Evolutionary conservation across 1,140 invertebrate species (phyloP), one percentile per base, ranked within the genome.

Genomic region (Proales similis): DNA sequence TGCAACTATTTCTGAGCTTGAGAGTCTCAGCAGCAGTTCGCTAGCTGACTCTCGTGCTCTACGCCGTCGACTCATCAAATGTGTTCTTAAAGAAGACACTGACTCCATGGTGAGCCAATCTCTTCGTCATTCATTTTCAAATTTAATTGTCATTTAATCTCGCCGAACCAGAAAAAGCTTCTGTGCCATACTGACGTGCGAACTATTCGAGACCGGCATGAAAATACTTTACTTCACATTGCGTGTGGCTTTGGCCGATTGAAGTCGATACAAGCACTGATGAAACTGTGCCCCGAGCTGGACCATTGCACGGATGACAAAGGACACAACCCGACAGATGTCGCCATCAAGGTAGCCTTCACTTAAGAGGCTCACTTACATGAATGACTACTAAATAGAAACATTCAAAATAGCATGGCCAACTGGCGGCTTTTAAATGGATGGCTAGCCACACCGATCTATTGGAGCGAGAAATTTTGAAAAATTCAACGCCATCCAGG

Each of bases 171-270:
- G 48, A 53, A 53, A 53, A 53, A 36, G 7, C 19, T 53, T 11
- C n/a, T 17, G 0, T 53, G 33, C n/a, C 7, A 2, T 4, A 53
- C 12, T 36, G 19, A 53, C 24, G 27, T 53, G 22, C 22, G 42
- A 38, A 38, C 38, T 1, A 43, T 60, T 12, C 9, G 5, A 29
- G 53, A 60, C 53, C 43, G 46, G n/a, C 53, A 60, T 43, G 36
- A n/a, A 45, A 60, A 60, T 17, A 60, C 20, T 38, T 43, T 60
- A 4, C n/a, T 60, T 26, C 53, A 60, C 33, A 45, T 60, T 45
- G 38, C 53, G 30, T 42, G 36, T 26, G 53, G 20, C 20, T 29
- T 43, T 22, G 36, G 53, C 32, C 39, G 53, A 12, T 20, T 43
- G 3, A 45, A 60, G 19, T 43, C 36, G 17, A 43, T 43, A 2